Base-by-base conservation (phyloP, 2,797 vertebrate species). In the Crypturellus tataupa region DNA sequence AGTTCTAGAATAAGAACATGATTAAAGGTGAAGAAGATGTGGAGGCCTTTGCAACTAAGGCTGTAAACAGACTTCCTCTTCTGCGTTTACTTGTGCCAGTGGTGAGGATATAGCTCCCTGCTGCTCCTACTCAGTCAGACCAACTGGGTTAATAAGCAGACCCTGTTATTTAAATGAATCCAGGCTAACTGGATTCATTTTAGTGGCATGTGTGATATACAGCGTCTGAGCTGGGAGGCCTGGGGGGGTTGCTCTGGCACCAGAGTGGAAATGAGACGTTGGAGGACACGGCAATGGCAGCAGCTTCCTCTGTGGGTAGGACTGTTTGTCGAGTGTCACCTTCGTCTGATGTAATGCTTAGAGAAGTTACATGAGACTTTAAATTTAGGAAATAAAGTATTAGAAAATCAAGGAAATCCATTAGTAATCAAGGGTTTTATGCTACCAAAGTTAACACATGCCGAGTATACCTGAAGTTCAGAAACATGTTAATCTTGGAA, bases 251-350 rank as follows among this genome's bases (percentile, higher is more conserved):
- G 17, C 0, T 37, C 12, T 67, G n/a, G 53, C 23, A 56, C 42
- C n/a, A 64, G 15, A 33, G 16, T 40, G 44, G 13, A 53, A 42
- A 6, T 53, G 55, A 63, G 59, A 62, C 79, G 46, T 20, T 53
- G 27, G 10, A 56, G n/a, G 14, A n/a, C 18, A 70, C 40, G 42
- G 3, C 20, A 53, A 0, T 12, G 35, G 42, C 51, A 49, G 7
- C 33, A 37, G 31, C 12, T 12, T 78, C 37, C 33, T 55, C 19
- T 3, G 1, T 37, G n/a, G 58, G 39, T 19, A 68, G 65, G 64
- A 12, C 25, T 25, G 3, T 3, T 18, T 64, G 19, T 1, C 0
- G 24, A 44, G 2, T 42, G 42, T 37, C 10, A 9, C 2, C 4
- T 75, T 49, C 39, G 46, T 2, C 4, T 40, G 49, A 27, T 73